A percentile compares a stretch with the other conserved stretches of the same genome.
Evolutionary conservation across 2,113 vertebrate species (phyloP).

Genomic region (Cavia aperea): DNA sequence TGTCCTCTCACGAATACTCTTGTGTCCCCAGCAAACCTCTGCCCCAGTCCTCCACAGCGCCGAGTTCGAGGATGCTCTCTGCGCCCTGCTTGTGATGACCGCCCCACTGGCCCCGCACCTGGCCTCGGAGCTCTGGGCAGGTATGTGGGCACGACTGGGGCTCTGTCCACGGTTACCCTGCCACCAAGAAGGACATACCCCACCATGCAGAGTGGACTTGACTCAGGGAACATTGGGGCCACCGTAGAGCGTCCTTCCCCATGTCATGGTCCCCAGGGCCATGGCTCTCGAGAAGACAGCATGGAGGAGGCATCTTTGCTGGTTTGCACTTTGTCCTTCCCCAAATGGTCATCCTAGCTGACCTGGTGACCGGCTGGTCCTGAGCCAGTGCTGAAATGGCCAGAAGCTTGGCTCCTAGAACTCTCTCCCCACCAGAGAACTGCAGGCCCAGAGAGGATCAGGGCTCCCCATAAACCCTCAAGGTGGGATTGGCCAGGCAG

Average conservation of each 20-base stretch:
- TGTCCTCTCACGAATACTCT: not conserved
- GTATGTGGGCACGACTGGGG: slow-evolving; percentile 69
- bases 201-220: not conserved
- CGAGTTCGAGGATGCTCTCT: slow-evolving; percentile 92
- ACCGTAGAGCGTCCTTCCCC: accelerated
- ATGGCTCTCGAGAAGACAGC: not conserved
- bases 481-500: not conserved
- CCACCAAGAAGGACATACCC: no score
- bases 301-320: not conserved
- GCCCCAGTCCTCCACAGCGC: slow-evolving; percentile 83
- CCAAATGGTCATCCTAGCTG: not conserved
- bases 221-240: accelerated
- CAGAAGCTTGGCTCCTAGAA: not conserved
- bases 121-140: slow-evolving; percentile 96
- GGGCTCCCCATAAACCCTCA: not conserved
- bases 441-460: not conserved
- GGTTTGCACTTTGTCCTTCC: no score
- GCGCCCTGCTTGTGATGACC: slow-evolving; percentile 85
- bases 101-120: slow-evolving; percentile 93
- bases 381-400: no score
- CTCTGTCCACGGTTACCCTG: not conserved
- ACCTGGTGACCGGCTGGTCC: no score
- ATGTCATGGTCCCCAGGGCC: accelerated
- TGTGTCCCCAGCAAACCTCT: slow-evolving; percentile 79
- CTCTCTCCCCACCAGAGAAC: no score